phyloP scores from a whole-genome alignment of 2,797 vertebrate species.

The Chaetodon trifasciatus region DNA sequence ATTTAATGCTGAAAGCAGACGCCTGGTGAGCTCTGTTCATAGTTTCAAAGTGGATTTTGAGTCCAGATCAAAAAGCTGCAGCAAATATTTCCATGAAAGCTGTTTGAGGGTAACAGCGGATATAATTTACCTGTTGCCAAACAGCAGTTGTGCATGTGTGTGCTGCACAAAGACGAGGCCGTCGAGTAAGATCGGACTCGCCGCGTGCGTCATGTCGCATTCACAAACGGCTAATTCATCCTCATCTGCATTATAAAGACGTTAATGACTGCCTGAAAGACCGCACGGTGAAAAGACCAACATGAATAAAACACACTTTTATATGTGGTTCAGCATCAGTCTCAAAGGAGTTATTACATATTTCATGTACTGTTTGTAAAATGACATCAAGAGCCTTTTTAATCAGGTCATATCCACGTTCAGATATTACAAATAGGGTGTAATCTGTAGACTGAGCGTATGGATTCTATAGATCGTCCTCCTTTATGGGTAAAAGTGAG shows the following conservation, averaged over 20 bases:
- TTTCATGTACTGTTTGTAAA: not conserved
- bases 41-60: constrained; percentile 2
- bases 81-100: not conserved
- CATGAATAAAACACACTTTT: not conserved
- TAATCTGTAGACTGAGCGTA: too few relatives aligned
- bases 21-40: not conserved
- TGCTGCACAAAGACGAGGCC: not conserved
- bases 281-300: not conserved
- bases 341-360: not conserved
- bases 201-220: not conserved
- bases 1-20: not conserved
- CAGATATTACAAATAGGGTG: too few relatives aligned
- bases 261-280: not conserved
- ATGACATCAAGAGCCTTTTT: not conserved
- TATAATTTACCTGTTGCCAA: not conserved
- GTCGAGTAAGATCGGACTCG: not conserved
- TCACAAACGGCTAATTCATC: not conserved
- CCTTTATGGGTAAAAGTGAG: not conserved
- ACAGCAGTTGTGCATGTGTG: not conserved
- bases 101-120: not conserved
- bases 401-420: not conserved
- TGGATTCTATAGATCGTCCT: too few relatives aligned
- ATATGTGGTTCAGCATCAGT: not conserved
- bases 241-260: not conserved
- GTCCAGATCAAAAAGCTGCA: not conserved